Conservation (phyloP, 2,797 vertebrate species). For the Sciurus vulgaris region DNA sequence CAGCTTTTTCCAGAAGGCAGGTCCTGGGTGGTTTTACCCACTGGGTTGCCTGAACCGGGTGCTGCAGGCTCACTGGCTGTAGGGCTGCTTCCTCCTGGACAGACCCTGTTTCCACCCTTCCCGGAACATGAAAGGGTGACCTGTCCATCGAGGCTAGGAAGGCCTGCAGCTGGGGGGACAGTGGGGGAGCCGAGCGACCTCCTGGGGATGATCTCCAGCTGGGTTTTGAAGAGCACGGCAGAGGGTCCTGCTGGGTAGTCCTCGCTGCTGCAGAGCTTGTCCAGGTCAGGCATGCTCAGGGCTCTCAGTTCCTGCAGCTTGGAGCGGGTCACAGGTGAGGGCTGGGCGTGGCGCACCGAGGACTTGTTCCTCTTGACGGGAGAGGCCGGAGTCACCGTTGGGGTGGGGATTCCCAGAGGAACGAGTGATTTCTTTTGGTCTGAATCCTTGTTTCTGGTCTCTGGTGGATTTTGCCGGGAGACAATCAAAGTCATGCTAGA, state of each 20-base stretch:
- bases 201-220: conserved; percentile 88
- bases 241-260: conserved; percentile 84
- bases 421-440: conserved; percentile 45
- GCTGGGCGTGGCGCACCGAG: conserved; percentile 83
- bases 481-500: conserved; percentile 74
- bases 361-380: conserved; percentile 88
- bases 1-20: conserved; percentile 87
- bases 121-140: conserved; percentile 49
- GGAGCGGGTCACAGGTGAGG: conserved; percentile 86
- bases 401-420: not conserved
- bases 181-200: not conserved
- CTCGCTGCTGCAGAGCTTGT: conserved; percentile 92
- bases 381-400: conserved; percentile 57
- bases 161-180: not conserved
- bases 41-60: conserved; percentile 61
- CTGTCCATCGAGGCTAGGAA: not conserved
- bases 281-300: conserved; percentile 96
- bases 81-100: conserved; percentile 70
- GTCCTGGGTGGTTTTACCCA: conserved; percentile 58
- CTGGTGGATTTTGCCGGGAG: conserved; percentile 74
- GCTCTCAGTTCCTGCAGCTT: conserved; percentile 94
- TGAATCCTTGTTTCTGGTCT: conserved; percentile 23
- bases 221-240: conserved; percentile 86
- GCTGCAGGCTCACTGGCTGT: conserved; percentile 70
- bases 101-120: conserved; percentile 67